Base-by-base conservation (phyloP, 2,113 vertebrate genomes). In the Caretta caretta region DNA sequence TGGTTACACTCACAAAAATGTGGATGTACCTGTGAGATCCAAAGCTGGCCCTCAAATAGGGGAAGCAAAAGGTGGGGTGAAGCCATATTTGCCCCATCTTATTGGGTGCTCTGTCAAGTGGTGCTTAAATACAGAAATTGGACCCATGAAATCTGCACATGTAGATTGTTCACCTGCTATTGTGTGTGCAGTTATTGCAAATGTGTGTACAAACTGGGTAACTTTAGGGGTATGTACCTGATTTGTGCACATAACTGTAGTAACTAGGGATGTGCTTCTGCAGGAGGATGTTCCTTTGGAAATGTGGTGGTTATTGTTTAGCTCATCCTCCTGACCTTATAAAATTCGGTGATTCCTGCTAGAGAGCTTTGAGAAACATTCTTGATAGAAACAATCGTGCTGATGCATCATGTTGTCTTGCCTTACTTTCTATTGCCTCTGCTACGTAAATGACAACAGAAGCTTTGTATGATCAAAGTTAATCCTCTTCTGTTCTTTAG, bases 111-210 rank as follows among this genome's bases (percentile, higher is more conserved):
- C 50, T 69, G 17, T 35, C 65, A 69, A 69, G 7, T 69, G 35
- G 17, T 69, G 31, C 35, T 35, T 69, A 69, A n/a, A 19, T n/a
- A 69, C 65, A 69, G 35, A n/a, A n/a, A 69, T 8, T 69, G 35
- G 35, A n/a, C 14, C 35, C 16, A 69, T 38, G 35, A 69, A 69
- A 53, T 59, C 38, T 76, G 84, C 38, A 53, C 42, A 57, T 42
- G 38, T 56, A 50, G 31, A 82, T 57, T 20, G 12, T 10, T 80
- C 31, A 81, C 31, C 3, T 20, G 56, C 24, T 3, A 48, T 54
- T 38, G 14, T 5, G 2, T 2, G 24, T 31, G 38, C 24, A 20
- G 35, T n/a, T 9, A 29, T 5, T n/a, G 3, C n/a, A 29, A 13
- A 13, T 24, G 49, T 27, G 12, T 87, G 62, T 5, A 12, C 56